Base-by-base conservation (phyloP, 2,797 vertebrate genomes). In the Tauraco hartlaubi region DNA sequence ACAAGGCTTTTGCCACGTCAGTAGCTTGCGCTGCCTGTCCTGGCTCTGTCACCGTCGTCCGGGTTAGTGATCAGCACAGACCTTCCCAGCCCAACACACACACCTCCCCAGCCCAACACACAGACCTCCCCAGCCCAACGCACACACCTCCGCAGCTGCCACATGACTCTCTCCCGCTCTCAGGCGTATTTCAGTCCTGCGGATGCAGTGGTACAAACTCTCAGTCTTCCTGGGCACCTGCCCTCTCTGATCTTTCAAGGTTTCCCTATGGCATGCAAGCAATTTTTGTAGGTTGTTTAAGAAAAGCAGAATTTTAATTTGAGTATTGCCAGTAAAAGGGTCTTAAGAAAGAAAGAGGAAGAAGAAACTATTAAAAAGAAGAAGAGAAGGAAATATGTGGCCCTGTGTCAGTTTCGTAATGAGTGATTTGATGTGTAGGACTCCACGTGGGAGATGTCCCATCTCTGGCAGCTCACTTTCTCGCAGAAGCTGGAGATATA, bases 1-100 rank as follows among this genome's bases (percentile, higher is more conserved):
- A 37, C 59, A 85, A 12, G 54, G 16, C 59, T 73, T 84, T 9
- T 75, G 90, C 85, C 96, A 96, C 39, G 4, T 93, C 90, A 63
- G 55, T 81, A 2, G 3, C 73, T n/a, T 79, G 4, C 1, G 1
- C 51, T 2, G 20, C 35, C 4, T 33, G 61, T 68, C 58, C 61
- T 58, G 61, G 48, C 68, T 74, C 79, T 80, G 88, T 67, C 85
- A 63, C 88, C 68, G 63, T 55, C 17, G 2, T 14, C 41, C 71
- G 48, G 6, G 14, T 55, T 63, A 0, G 0, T 58, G 61, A 39
- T 55, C 9, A 1, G 44, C 55, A 55, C 1, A 4, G 35, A 35
- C 35, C 35, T 35, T 9, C 35, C 35, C 35, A 35, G 7, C 19
- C 16, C 7, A 1, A n/a, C 12, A 5, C 52, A 5, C 39, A 12